phyloP scores from a whole-genome alignment of 1,140 invertebrate genomes.

The Olivierus martensii region DNA sequence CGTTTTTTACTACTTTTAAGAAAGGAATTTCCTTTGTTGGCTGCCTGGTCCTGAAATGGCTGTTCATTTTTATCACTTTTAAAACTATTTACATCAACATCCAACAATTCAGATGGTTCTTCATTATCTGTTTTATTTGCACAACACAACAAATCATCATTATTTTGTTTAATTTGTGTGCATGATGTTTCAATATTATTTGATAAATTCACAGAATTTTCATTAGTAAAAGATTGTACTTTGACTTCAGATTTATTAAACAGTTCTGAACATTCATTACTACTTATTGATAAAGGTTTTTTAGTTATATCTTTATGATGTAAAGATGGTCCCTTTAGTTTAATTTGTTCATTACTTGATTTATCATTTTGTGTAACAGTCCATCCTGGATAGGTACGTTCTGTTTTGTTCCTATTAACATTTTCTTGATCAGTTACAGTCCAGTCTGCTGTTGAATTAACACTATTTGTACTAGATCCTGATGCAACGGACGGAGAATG shows the following conservation, averaged over 20 bases:
- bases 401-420: not conserved
- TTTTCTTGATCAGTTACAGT: conserved; percentile 22
- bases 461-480: conserved; percentile 25
- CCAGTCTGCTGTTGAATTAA: conserved; percentile 32
- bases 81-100: no score
- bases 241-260: not conserved
- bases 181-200: no score
- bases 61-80: conserved; percentile 1
- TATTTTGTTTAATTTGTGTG: no score
- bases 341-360: not conserved
- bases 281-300: not conserved
- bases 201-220: no score
- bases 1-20: conserved; percentile 4
- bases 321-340: not conserved
- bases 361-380: not conserved
- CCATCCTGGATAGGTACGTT: not conserved
- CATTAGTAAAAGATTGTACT: not conserved
- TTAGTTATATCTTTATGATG: not conserved
- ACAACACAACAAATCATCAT: no score
- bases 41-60: conserved; percentile 1
- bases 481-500: conserved; percentile 26
- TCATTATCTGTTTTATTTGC: not conserved
- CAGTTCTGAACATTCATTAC: not conserved
- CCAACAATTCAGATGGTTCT: not conserved
- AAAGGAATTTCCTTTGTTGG: conserved; percentile 1